phyloP scores from a whole-genome alignment of 2,113 vertebrate genomes.

The Gallinago paraguaiae region DNA sequence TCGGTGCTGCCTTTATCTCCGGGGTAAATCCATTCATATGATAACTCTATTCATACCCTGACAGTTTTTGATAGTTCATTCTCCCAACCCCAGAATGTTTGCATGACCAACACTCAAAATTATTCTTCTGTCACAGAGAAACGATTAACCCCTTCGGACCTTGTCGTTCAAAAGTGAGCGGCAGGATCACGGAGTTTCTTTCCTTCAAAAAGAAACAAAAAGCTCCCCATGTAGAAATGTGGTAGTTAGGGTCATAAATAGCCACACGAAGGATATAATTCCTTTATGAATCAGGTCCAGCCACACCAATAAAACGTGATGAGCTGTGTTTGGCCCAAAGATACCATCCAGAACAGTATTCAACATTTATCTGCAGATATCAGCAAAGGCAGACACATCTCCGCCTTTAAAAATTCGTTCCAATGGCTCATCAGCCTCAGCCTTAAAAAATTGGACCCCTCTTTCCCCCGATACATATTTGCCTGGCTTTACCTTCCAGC shows the following conservation, averaged over 20 bases:
- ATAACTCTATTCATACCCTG: constrained; percentile 52
- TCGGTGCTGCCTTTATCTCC: constrained; percentile 19
- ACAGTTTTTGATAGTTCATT: constrained; percentile 29
- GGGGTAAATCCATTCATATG: constrained; percentile 38
- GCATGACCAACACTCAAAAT: background rate
- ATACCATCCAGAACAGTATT: background rate
- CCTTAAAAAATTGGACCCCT: background rate
- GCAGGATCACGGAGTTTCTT: background rate
- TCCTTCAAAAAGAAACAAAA: background rate
- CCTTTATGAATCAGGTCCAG: background rate
- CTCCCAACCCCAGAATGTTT: background rate
- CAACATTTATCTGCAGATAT: background rate
- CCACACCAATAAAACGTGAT: background rate
- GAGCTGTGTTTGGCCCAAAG: background rate
- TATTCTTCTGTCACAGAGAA: background rate
- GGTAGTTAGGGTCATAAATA: accelerated
- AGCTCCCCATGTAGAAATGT: accelerated
- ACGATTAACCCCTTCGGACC: constrained; percentile 6
- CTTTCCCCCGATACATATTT: background rate
- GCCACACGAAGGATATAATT: background rate
- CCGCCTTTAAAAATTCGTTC: background rate
- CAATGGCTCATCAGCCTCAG: background rate
- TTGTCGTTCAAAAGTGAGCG: background rate
- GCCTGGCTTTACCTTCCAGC: background rate
- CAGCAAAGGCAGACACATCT: background rate